Base-by-base conservation (phyloP, 2,797 vertebrate genomes). In the Propithecus perrieri region DNA sequence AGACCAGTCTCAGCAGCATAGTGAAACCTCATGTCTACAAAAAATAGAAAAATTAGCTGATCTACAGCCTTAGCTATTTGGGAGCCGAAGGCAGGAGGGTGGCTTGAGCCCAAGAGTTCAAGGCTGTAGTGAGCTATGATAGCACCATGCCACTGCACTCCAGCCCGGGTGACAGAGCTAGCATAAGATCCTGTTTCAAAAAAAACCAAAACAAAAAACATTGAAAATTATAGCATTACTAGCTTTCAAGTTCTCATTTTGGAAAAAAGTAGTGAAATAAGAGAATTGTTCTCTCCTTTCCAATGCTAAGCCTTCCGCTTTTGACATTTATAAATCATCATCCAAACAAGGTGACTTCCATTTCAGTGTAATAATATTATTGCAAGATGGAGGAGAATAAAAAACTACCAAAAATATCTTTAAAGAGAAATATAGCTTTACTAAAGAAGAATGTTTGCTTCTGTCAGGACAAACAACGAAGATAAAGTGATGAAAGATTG, bases 301-400 rank as follows among this genome's bases (percentile, higher is more conserved):
- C 13, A n/a, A 24, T 57, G 38, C 71, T 38, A n/a, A 90, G 38
- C 17, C 10, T 83, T 71, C 33, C 75, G 8, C 46, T 90, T 76
- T 93, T 86, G 57, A 69, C 65, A 71, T 71, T 90, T 78, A 80
- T 71, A 96, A 85, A 85, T 86, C 50, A 89, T 83, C 41, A 67
- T 13, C 33, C 11, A 30, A 93, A 33, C 35, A 85, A 86, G 33
- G 5, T 89, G 63, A 91, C 79, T 89, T 95, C 22, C 7, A 86
- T 84, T 87, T 85, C 65, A 79, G 14, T 65, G 46, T 89, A 72
- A 81, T 67, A 69, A 78, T 89, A 61, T 57, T 91, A 76, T 46
- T 86, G 89, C 8, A 87, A 74, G 41, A 72, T 41, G 6, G 28
- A 94, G 8, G 41, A 91, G 1, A 76, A 93, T 35, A 38, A 79